Evolutionary conservation across 2,888 invertebrate genomes (phyloP), one percentile per base, ranked within the genome.

Genomic region (Lycophotia porphyrea): DNA sequence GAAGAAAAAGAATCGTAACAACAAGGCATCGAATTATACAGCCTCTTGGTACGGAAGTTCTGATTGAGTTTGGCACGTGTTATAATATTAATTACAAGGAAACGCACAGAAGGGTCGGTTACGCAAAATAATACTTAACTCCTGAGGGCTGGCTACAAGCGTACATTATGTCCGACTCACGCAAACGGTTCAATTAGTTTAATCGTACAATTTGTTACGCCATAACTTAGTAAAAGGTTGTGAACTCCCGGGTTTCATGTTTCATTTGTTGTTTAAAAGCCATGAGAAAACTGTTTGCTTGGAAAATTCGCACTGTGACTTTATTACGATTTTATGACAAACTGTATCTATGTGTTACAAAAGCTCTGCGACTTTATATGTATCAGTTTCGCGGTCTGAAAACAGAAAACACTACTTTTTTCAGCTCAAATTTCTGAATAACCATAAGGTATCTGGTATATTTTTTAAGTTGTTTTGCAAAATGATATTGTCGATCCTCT

Each of bases 51-150:
- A 34, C 61, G 44, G 47, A 77, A 81, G 75, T 76, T 79, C 47
- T 72, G 61, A 86, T 80, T 78, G 69, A 77, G 70, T 81, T 69
- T 61, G 68, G 72, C 49, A 76, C 80, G 73, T 74, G 83, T 81
- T 78, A 71, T 64, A 75, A 81, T 81, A 79, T 75, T 84, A 82
- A 86, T 82, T 84, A 81, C 66, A n/a, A 34, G 72, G 66, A 79
- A 86, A 78, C 73, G 76, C 64, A 73, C 79, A 66, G 67, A 74
- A 83, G 72, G 83, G 83, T 74, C 79, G 64, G 65, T 82, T 73
- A 71, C 65, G 67, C 65, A 75, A 76, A 84, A 84, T 86, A 80
- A 84, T 67, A 71, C 63, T 68, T 60, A 36, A 60, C 71, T 55
- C 64, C 71, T 63, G 60, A 67, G 75, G 61, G 77, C 64, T 61